Conservation (phyloP, 2,113 vertebrate species). For the Pica pica region DNA sequence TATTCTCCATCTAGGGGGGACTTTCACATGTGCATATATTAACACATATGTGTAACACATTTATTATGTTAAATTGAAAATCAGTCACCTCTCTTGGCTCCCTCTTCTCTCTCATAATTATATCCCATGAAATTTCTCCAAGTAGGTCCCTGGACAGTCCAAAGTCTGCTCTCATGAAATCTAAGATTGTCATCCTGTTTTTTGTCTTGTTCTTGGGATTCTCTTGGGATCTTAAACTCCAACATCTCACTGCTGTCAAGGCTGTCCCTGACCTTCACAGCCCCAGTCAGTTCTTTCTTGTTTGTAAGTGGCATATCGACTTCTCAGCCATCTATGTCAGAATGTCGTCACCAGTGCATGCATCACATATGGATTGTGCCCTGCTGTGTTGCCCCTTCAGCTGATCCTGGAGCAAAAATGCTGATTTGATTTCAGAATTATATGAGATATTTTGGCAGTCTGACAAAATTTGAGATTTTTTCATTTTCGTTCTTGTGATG, state of each 20-base stretch:
- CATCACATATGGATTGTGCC: not conserved
- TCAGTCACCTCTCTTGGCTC: not conserved
- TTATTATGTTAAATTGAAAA: not conserved
- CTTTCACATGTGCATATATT: not conserved
- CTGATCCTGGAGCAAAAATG: not conserved
- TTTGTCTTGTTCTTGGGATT: not conserved
- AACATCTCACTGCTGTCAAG: not conserved
- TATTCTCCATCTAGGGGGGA: not conserved
- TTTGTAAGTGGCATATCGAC: not conserved
- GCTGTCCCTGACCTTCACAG: not conserved
- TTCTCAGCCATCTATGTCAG: not conserved
- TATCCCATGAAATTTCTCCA: not conserved
- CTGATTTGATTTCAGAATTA: not conserved
- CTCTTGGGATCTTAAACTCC: not conserved
- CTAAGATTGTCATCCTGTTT: not conserved
- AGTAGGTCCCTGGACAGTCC: not conserved
- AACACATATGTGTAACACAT: too few relatives aligned
- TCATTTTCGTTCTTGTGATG: not conserved
- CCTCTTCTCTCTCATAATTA: not conserved
- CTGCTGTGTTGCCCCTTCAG: not conserved
- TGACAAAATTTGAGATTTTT: not conserved
- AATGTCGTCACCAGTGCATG: rapidly evolving
- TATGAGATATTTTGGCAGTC: not conserved
- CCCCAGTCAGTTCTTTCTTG: not conserved
- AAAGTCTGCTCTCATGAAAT: not conserved